phyloP scores from a whole-genome alignment of 2,113 vertebrate genomes.

The Peromyscus californicus region DNA sequence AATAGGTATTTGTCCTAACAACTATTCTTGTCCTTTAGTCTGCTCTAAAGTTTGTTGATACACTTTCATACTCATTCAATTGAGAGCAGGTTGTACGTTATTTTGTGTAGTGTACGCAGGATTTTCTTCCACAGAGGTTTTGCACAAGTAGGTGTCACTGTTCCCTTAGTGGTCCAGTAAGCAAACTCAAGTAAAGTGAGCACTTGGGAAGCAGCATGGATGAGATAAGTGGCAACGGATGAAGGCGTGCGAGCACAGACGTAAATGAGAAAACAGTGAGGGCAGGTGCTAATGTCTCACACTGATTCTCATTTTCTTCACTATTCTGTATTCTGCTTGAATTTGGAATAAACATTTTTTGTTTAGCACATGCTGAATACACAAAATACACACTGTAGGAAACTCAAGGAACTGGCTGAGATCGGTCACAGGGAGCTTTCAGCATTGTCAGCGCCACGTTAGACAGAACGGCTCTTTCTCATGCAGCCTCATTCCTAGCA shows the following conservation, averaged over 20 bases:
- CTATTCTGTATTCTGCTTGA: constrained; percentile 32
- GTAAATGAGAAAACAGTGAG: not conserved
- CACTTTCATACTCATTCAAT: not conserved
- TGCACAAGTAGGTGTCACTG: not conserved
- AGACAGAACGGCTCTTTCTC: not conserved
- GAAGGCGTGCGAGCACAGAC: not conserved
- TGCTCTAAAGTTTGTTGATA: not conserved
- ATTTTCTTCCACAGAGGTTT: constrained; percentile 16
- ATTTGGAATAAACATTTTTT: constrained; percentile 23
- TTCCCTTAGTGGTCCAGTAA: constrained; percentile 5
- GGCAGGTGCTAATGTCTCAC: not conserved
- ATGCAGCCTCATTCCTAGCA: not conserved
- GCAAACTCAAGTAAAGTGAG: not conserved
- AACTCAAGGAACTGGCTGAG: not conserved
- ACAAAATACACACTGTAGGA: constrained; percentile 37
- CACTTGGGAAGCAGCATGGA: not conserved
- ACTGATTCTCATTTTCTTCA: not conserved
- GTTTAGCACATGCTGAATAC: not conserved
- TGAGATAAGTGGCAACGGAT: not conserved
- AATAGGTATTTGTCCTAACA: not conserved
- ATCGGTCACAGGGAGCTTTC: not conserved
- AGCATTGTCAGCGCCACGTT: not conserved
- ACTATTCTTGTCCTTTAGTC: not conserved
- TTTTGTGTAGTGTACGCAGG: not conserved
- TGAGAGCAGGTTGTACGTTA: not conserved